Base-by-base conservation (phyloP, 2,113 vertebrate species). In the Pyxicephalus adspersus region DNA sequence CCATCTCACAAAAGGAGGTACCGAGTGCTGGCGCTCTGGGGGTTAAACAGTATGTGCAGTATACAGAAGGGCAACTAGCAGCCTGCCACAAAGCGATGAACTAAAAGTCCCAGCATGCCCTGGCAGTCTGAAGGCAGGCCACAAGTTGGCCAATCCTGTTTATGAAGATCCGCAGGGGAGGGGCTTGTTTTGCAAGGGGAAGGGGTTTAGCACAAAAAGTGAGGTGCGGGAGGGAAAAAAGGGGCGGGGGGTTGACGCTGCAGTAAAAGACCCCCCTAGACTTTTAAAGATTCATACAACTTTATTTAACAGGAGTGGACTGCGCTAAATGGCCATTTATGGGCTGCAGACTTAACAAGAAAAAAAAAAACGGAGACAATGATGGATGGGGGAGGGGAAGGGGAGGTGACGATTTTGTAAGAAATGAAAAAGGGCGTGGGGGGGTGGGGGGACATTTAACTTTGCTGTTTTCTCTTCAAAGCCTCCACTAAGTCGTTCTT, bases 391-490 rank as follows among this genome's bases (percentile, higher is more conserved):
- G 81, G 85, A 84, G 84, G 83, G 85, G 80, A 64, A 71, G 74
- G n/a, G n/a, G n/a, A 51, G 2, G 64, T 65, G 75, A 3, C 1
- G 65, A 70, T 88, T 88, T 83, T 88, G 89, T 92, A 93, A 68
- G 86, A 89, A 91, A 91, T 90, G 88, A 86, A 78, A 79, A 87
- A 0, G 88, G 88, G 88, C 83, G 90, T 88, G 50, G 38, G 85
- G 91, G 90, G 61, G 1, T 45, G 78, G 80, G 84, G 83, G 84
- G 20, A 84, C 73, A 52, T 85, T 89, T 91, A 98, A 91, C 92
- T 94, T 84, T 96, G 94, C 81, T 98, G 95, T 93, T 98, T 99
- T 90, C 93, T 96, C 96, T 96, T 98, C 93, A 99, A 92, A 80
- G 96, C 97, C 90, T 94, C 92, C 93, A 97, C 90, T 94, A 99